Conservation (phyloP, 1,140 invertebrate species). For the Euwallacea similis region DNA sequence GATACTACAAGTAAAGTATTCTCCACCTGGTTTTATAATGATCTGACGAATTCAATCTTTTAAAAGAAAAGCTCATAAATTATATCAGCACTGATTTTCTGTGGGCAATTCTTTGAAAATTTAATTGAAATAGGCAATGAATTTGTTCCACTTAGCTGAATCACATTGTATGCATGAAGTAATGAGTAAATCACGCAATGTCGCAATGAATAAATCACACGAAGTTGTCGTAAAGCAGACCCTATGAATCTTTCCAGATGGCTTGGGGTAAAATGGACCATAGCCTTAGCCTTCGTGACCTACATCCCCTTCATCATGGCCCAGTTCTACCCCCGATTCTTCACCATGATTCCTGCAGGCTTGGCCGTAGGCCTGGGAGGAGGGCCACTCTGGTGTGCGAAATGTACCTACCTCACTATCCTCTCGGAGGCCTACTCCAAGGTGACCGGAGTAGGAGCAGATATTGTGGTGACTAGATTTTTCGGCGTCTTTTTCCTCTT, state of each 20-base stretch:
- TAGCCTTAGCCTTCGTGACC: constrained; percentile 78
- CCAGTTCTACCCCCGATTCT: constrained; percentile 82
- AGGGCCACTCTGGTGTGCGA: constrained; percentile 87
- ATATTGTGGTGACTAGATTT: constrained; percentile 78
- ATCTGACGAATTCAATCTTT: no score
- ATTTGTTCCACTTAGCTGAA: no score
- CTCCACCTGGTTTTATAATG: no score
- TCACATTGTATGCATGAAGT: no score
- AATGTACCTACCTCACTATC: constrained; percentile 85
- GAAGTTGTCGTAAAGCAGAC: no score
- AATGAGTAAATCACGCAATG: no score
- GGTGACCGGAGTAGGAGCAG: constrained; percentile 65
- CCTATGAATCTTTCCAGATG: constrained; percentile 58
- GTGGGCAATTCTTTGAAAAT: no score
- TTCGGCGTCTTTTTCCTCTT: constrained; percentile 93
- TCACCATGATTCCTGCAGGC: constrained; percentile 84
- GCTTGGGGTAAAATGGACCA: constrained; percentile 84
- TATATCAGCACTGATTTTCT: no score
- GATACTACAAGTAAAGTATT: no score
- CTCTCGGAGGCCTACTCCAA: constrained; percentile 71
- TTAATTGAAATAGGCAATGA: no score
- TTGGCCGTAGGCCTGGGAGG: constrained; percentile 83
- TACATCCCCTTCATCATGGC: constrained; percentile 87
- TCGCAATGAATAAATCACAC: no score
- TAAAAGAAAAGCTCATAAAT: no score